Evolutionary conservation across 2,113 vertebrate species (phyloP).

Genomic region (Pao palembangensis): DNA sequence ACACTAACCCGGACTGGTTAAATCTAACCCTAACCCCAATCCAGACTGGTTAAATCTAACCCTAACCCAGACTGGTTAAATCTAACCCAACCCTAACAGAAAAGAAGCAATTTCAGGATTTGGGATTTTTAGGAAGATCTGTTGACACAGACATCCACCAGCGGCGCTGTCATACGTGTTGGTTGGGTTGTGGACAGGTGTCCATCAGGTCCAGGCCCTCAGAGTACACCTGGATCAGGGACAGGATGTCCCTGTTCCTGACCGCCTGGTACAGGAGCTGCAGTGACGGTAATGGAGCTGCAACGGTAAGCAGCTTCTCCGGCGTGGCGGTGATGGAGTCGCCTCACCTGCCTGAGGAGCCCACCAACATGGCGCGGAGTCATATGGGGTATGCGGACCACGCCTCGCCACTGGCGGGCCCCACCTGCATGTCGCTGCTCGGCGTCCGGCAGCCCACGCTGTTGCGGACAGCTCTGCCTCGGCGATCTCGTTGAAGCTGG

Average conservation of each 20-base stretch:
- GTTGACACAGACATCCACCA: too few relatives aligned
- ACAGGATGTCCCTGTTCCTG: conserved; percentile 83
- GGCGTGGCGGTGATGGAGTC: conserved; percentile 96
- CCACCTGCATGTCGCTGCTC: conserved; percentile 90
- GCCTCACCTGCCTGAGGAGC: conserved; percentile 83
- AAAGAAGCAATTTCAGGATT: too few relatives aligned
- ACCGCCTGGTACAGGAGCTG: conserved; percentile 85
- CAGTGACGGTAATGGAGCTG: conserved; percentile 73
- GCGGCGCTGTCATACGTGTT: conserved; percentile 76
- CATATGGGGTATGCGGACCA: too few relatives aligned
- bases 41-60: too few relatives aligned
- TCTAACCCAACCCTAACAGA: too few relatives aligned
- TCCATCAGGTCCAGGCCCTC: conserved; percentile 91
- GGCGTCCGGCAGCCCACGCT: conserved; percentile 80
- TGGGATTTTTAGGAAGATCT: too few relatives aligned
- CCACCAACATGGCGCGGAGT: background rate
- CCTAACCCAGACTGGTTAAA: too few relatives aligned
- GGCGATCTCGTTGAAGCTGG: conserved; percentile 96
- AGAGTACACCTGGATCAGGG: conserved; percentile 87
- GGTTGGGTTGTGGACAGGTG: conserved; percentile 80
- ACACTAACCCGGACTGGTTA: too few relatives aligned
- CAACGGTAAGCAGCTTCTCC: conserved; percentile 84
- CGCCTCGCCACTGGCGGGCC: too few relatives aligned
- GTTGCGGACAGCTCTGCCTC: conserved; percentile 82
- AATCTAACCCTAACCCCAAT: too few relatives aligned